Evolutionary conservation across 2,797 vertebrate species (phyloP).

Genomic region (Tapera naevia): DNA sequence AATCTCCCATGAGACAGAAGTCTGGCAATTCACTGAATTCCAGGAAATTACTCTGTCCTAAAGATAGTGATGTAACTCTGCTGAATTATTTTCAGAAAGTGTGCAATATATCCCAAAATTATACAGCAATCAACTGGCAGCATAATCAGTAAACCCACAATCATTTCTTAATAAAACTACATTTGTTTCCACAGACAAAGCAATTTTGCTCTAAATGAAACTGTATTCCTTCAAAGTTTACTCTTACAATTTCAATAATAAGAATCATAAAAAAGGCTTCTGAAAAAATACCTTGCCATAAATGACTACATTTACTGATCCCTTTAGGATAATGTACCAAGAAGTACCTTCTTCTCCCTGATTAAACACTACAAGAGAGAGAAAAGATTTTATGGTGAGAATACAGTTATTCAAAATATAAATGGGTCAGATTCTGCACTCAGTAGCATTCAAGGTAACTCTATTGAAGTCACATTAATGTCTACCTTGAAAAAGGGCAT

Average conservation of each 20-base stretch:
- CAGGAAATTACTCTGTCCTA: neutral
- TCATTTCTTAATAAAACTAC: constrained; percentile 31
- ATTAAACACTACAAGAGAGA: constrained; percentile 89
- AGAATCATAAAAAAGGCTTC: constrained; percentile 29
- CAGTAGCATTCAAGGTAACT: neutral
- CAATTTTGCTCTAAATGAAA: constrained; percentile 29
- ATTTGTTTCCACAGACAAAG: constrained; percentile 34
- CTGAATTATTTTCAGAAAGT: neutral
- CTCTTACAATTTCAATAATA: constrained; percentile 21
- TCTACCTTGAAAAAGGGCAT: neutral
- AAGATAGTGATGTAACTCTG: neutral
- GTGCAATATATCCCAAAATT: neutral
- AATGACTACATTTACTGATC: constrained; percentile 98
- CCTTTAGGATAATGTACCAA: constrained; percentile 99
- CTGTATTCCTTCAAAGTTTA: constrained; percentile 32
- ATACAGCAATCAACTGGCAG: constrained; percentile 6
- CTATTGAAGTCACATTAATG: neutral
- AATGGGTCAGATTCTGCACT: neutral
- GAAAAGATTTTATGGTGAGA: constrained; percentile 63
- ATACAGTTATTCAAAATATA: constrained; percentile 23
- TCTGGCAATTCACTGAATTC: neutral
- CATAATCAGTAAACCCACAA: constrained; percentile 24
- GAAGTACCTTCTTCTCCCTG: constrained; percentile 99
- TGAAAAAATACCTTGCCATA: constrained; percentile 91
- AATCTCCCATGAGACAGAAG: neutral